phyloP scores from a whole-genome alignment of 2,113 vertebrate species.

The Eulemur macaco region DNA sequence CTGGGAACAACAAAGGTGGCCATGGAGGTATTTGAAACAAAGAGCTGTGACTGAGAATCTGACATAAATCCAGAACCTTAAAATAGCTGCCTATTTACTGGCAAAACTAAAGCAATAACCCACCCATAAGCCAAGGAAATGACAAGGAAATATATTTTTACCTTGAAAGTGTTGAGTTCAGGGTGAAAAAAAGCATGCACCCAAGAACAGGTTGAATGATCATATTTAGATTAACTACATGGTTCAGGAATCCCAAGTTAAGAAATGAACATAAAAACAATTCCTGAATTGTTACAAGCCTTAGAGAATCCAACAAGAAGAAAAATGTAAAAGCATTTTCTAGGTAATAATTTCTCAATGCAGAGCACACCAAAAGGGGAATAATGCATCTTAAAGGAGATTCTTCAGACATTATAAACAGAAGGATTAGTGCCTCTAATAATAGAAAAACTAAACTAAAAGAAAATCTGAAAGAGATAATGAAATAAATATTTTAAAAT shows the following conservation, averaged over 20 bases:
- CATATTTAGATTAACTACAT: neutral
- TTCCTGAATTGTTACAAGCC: neutral
- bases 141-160: neutral
- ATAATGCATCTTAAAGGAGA: neutral
- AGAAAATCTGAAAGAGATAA: neutral
- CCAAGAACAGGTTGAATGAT: neutral
- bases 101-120: neutral
- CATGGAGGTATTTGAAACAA: neutral
- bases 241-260: neutral
- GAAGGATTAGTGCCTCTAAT: neutral
- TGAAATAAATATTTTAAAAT: neutral
- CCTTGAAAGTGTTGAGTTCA: neutral
- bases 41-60: neutral
- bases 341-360: neutral
- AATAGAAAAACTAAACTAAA: neutral
- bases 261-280: neutral
- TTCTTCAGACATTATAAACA: neutral
- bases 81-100: neutral
- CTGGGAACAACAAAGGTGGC: neutral
- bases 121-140: neutral
- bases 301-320: neutral
- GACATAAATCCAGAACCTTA: neutral
- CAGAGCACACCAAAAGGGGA: neutral
- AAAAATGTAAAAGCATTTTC: neutral
- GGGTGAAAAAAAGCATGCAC: neutral